Base-by-base conservation (phyloP, 2,888 invertebrate genomes). In the Resseliella maxima region DNA sequence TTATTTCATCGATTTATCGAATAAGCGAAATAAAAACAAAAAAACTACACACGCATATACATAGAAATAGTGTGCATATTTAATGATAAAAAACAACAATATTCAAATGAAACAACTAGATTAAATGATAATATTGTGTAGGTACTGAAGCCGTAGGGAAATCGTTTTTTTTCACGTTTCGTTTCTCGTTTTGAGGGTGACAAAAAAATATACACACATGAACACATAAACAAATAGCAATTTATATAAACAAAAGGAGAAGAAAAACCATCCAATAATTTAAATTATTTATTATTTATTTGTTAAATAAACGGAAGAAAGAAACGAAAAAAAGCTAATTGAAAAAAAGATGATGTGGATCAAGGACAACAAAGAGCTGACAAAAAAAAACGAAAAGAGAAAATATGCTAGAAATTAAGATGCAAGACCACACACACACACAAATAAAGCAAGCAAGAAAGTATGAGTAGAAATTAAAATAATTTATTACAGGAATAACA, bases 221-320 rank as follows among this genome's bases (percentile, higher is more conserved):
- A n/a, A n/a, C 59, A 59, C 24, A 59, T 10, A 27, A 31, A 72
- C 72, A 72, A 35, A 31, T 72, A 72, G 72, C 72, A 72, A 31
- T 72, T 72, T 72, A 72, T n/a, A n/a, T 31, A 31, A 72, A 72
- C 72, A 31, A 72, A 72, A 41, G 5, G 41, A 2, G 72, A n/a
- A 72, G 72, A 31, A 72, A 72, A 72, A 72, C 72, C 72, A 72
- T 72, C 72, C 72, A 72, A 72, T 72, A 72, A 72, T 72, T 72
- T 72, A 72, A 72, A 72, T 72, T 72, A 72, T 72, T 72, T 72
- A 72, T 72, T 72, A 72, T 72, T 72, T 72, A 72, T 72, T 72
- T 72, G 72, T 72, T 72, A 72, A 59, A 59, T 24, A 59, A 59
- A 59, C 18, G 18, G 12, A 12, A 41, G 41, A 5, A 41, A 41